Conservation (phyloP, 2,797 vertebrate genomes). For the Lycodopsis pacificus region DNA sequence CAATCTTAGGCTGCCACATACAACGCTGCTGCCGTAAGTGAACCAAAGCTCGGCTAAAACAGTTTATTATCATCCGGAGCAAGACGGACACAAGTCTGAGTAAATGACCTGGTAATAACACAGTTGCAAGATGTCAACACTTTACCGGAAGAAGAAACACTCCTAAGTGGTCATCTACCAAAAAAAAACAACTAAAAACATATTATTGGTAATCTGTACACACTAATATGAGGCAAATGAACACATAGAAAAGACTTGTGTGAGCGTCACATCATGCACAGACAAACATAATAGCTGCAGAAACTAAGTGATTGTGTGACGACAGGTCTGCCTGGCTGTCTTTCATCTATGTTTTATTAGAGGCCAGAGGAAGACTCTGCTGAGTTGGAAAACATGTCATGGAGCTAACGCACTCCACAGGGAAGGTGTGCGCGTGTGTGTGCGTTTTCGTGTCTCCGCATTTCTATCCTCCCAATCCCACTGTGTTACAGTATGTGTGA, state of each 20-base stretch:
- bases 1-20: constrained; percentile 25
- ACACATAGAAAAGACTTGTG: constrained; percentile 27
- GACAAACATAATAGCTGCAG: constrained; percentile 35
- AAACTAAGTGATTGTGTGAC: constrained; percentile 50
- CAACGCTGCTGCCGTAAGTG: constrained; percentile 6
- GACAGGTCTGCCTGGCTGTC: constrained; percentile 67
- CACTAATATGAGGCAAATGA: constrained; percentile 27
- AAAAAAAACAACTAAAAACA: constrained; percentile 29
- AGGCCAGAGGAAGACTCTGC: constrained; percentile 79
- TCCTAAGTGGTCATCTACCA: constrained; percentile 27
- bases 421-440: constrained; percentile 56
- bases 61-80: constrained; percentile 30
- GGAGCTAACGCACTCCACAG: constrained; percentile 69
- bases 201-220: constrained; percentile 15
- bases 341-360: constrained; percentile 84
- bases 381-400: constrained; percentile 79
- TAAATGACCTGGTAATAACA: constrained; percentile 36
- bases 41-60: not conserved
- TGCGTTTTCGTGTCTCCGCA: constrained; percentile 29
- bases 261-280: not conserved
- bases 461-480: constrained; percentile 31
- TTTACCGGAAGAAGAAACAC: constrained; percentile 26
- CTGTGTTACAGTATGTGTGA: constrained; percentile 15
- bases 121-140: constrained; percentile 29
- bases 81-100: constrained; percentile 16